A percentile compares a stretch with the other conserved stretches of the same genome.
These are phyloP conservation scores for Aythya fuligula DNA, from an alignment of 2,797 vertebrate genomes.

Conservation along the genomic window DNA sequence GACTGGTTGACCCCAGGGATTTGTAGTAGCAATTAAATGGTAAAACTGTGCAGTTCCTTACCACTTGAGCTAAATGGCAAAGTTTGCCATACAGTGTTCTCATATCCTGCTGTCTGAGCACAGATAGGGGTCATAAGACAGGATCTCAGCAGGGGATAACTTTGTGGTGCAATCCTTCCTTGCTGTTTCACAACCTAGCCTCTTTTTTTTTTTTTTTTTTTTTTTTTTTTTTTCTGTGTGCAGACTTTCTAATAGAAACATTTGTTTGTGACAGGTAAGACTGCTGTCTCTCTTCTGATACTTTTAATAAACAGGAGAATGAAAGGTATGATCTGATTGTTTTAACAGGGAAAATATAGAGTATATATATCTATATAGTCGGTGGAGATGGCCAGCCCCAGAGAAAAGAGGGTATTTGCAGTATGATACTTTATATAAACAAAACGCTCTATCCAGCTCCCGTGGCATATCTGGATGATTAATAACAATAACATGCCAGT, in stretches of 20 bases:
- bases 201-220: background rate
- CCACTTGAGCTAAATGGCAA: background rate
- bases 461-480: background rate
- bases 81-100: rapidly evolving
- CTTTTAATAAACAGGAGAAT: background rate
- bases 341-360: background rate
- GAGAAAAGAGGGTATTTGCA: background rate
- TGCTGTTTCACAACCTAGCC: background rate
- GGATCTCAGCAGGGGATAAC: background rate
- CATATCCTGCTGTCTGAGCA: background rate
- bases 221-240: no score
- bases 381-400: background rate
- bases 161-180: background rate
- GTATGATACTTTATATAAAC: background rate
- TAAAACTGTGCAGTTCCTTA: background rate
- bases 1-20: background rate
- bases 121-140: background rate
- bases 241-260: background rate
- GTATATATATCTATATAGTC: background rate
- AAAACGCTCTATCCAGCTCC: background rate
- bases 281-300: background rate
- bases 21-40: background rate
- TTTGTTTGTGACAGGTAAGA: background rate
- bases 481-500: background rate
- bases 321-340: background rate